Base-by-base conservation (phyloP, 2,888 invertebrate genomes). In the Eucriotettix oculatus region DNA sequence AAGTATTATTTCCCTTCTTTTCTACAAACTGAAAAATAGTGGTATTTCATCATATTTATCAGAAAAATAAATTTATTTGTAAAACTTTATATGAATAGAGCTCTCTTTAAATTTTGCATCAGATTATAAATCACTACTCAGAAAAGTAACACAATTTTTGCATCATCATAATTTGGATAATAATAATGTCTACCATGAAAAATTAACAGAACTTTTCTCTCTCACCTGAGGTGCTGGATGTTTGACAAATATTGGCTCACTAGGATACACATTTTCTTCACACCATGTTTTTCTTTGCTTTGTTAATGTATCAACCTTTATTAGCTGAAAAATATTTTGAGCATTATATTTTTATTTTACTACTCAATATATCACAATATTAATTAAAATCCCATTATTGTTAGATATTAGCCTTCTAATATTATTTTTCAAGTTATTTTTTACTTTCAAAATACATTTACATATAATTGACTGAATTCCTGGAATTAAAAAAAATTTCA, bases 231-330 rank as follows among this genome's bases (percentile, higher is more conserved):
- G 76, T 62, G 82, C 73, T 0, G 89, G 88, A 16, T 77, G 68
- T 5, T 87, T 81, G 10, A 91, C 83, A 71, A 90, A 91, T 64
- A 91, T 81, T 0, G 91, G 90, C 72, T 92, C 92, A 68, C 91
- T 90, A 10, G 91, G 90, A 70, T 86, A 92, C 62, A 86, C 82
- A 66, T 85, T 82, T 0, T 71, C 69, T 67, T 88, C 87, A 65
- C 79, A 80, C 91, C 91, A 91, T 0, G 81, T 84, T 64, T 75
- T 74, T 10, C 74, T 75, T 0, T 78, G 79, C 65, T 85, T 86
- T 0, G 74, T 79, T 56, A 73, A 65, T 0, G 83, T 83, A 68
- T 91, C 89, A 42, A 90, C 87, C 75, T 91, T 92, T 52, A 91
- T 87, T 5, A 91, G 71, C 87, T 87, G 65, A n/a, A 69, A 69